Conservation (phyloP, 1,140 invertebrate genomes). For the Drosophila bifasciata region DNA sequence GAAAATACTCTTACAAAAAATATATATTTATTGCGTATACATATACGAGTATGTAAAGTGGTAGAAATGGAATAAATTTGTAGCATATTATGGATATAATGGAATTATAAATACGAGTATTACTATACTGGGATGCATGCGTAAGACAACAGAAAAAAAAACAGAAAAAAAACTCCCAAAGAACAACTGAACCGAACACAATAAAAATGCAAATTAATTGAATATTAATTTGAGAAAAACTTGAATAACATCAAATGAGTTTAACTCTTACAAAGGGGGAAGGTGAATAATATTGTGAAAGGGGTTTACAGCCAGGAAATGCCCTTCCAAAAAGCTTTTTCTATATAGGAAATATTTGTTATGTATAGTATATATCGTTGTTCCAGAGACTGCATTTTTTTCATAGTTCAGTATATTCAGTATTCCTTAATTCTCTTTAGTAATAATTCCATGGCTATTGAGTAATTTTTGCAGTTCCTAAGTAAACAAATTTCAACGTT, state of each 20-base stretch:
- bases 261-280: slow-evolving; percentile 9
- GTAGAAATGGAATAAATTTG: slow-evolving; percentile 61
- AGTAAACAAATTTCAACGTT: no score
- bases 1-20: slow-evolving; percentile 14
- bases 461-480: no score
- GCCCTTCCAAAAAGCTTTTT: slow-evolving; percentile 12
- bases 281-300: not conserved
- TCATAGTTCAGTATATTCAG: no score
- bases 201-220: slow-evolving; percentile 76
- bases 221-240: slow-evolving; percentile 76
- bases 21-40: slow-evolving; percentile 32
- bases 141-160: no score
- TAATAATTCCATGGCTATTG: no score
- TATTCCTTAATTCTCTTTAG: no score
- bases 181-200: slow-evolving; percentile 49
- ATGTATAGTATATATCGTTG: no score
- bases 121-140: slow-evolving; percentile 73
- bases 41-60: slow-evolving; percentile 55
- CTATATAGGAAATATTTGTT: not conserved
- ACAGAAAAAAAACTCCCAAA: slow-evolving; percentile 33
- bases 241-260: slow-evolving; percentile 31
- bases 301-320: slow-evolving; percentile 16
- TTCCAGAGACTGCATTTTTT: not conserved
- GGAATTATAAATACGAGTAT: slow-evolving; percentile 48
- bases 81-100: slow-evolving; percentile 63